Base-by-base conservation (phyloP, 1,140 invertebrate species). In the Planococcus citri region DNA sequence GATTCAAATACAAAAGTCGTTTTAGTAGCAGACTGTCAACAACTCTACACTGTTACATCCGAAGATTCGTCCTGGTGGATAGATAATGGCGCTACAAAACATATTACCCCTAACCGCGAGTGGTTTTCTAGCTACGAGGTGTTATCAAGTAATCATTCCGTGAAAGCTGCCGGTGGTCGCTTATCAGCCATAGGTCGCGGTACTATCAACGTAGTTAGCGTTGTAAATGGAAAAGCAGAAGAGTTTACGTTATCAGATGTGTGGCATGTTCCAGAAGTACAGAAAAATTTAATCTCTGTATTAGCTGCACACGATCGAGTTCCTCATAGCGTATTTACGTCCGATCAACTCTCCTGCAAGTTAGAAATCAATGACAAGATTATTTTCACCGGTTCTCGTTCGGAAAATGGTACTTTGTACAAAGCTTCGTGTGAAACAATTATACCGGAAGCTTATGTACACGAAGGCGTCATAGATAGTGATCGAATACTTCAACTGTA, bases 41-140 rank as follows among this genome's bases (percentile, higher is more conserved):
- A 12, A 72, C 73, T 72, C 22, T 68, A 71, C 69, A 70, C 20
- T 73, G 70, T 24, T 76, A 75, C n/a, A n/a, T n/a, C n/a, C n/a
- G 76, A 75, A 72, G 72, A 71, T 76, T 38, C 73, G 76, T 67
- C 77, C 77, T 68, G 77, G 77, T 27, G n/a, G n/a, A n/a, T n/a
- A n/a, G n/a, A n/a, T n/a, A n/a, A n/a, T n/a, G n/a, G n/a, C n/a
- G n/a, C n/a, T 27, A 78, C 73, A 24, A 74, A 71, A 60, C 76
- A 77, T 68, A 64, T 77, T 37, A 75, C 74, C 37, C 73, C 73
- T 70, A 33, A 69, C 51, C 37, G 60, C 9, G 61, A 75, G 25
- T 71, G 69, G 37, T 77, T 77, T 71, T 51, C 70, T n/a, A 67
- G 72, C 21, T 75, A 74, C 58, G 20, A 73, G 69, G 68, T 72